Evolutionary conservation across 2,113 vertebrate species (phyloP), one percentile per base, ranked within the genome.

Genomic region (Pogonocichla stellata): DNA sequence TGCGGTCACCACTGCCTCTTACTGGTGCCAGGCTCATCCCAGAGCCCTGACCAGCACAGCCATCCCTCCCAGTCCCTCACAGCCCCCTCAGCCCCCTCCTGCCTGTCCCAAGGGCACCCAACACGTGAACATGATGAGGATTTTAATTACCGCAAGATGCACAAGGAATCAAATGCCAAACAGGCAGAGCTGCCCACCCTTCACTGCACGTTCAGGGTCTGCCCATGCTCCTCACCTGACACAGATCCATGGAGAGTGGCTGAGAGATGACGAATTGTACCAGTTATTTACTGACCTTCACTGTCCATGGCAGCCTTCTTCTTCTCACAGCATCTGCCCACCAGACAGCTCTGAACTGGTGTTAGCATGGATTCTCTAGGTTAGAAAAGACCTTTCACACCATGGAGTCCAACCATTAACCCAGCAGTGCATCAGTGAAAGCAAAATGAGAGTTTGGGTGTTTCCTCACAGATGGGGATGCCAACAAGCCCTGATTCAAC

Each of bases 101-200:
- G 71, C 62, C 8, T 22, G 19, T 15, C 73, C 69, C 34, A 4
- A 34, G n/a, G 24, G 50, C 14, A 14, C 51, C 51, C 1, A 1
- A 33, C 28, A n/a, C 0, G 0, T 1, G 19, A 36, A 18, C 3
- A 0, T 1, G 15, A 22, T 3, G 6, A 82, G 43, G 67, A 43
- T 60, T 88, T 85, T 79, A 61, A n/a, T 65, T 53, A 29, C 3
- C 57, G 26, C 50, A 61, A 16, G n/a, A 24, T n/a, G 33, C 48
- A 75, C 53, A 82, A 40, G 9, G 31, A 48, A 23, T 50, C 38
- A 25, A 58, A 34, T 2, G 5, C 8, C 6, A 1, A 45, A 9
- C 25, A 78, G 54, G 36, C 48, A 34, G 36, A 47, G 58, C 45
- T n/a, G 36, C 42, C 22, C 56, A 42, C 53, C 2, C 26, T 6